Evolutionary conservation across 2,888 invertebrate species (phyloP).

Genomic region (Rhagophthalmus giganteus): DNA sequence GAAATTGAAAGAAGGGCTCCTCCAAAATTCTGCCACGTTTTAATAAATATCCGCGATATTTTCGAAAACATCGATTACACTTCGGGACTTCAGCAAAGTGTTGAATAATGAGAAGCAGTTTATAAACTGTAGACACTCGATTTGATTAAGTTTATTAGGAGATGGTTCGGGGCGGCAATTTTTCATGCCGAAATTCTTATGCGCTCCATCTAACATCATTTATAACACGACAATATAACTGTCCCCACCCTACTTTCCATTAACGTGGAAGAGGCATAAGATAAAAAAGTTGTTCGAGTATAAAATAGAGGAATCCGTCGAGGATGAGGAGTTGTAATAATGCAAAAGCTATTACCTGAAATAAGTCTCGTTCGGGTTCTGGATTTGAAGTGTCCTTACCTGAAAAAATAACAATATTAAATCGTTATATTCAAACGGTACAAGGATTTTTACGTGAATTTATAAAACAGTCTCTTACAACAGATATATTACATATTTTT

Average conservation of each 20-base stretch:
- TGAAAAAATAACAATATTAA: constrained; percentile 7
- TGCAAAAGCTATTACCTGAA: constrained; percentile 19
- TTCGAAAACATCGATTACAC: constrained; percentile 11
- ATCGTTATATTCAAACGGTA: no score
- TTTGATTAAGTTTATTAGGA: constrained; percentile 32
- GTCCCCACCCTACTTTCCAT: constrained; percentile 19
- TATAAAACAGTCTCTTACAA: no score
- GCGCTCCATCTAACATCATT: constrained; percentile 29
- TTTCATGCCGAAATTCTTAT: constrained; percentile 29
- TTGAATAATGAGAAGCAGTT: constrained; percentile 29
- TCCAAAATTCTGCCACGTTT: background rate
- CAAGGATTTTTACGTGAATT: no score
- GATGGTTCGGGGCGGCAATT: constrained; percentile 26
- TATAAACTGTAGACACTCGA: constrained; percentile 33
- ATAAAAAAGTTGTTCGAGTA: constrained; percentile 16
- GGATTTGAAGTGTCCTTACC: constrained; percentile 9
- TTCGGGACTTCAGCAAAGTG: constrained; percentile 20
- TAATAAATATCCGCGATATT: constrained; percentile 7
- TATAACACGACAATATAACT: constrained; percentile 29
- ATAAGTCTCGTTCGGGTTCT: background rate
- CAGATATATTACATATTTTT: no score
- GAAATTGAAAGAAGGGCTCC: background rate
- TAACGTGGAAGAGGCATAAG: constrained; percentile 15
- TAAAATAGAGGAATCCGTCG: constrained; percentile 15
- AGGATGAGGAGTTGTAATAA: constrained; percentile 14